Conservation (phyloP, 2,888 invertebrate species). For the Ceriagrion tenellum region DNA sequence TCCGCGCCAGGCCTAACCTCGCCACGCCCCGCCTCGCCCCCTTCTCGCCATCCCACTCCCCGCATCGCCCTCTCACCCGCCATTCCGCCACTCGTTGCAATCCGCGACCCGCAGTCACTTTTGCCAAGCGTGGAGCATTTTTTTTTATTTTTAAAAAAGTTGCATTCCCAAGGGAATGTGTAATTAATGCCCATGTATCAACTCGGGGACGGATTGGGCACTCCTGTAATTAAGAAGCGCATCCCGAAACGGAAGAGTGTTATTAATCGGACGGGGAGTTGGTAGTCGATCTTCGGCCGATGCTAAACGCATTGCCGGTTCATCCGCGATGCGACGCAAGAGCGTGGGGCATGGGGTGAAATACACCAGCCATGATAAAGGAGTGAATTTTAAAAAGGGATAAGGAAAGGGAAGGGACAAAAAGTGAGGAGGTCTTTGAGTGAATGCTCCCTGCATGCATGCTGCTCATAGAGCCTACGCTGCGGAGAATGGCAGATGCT, state of each 20-base stretch:
- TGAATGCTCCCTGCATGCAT: too few species aligned
- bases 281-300: neutral
- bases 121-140: neutral
- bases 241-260: neutral
- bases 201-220: slow-evolving; percentile 15
- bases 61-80: neutral
- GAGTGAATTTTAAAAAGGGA: too few species aligned
- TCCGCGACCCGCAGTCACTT: neutral
- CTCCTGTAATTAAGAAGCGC: neutral
- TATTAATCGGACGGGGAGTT: neutral
- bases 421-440: too few species aligned
- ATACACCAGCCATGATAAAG: too few species aligned
- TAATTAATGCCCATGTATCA: slow-evolving; percentile 24
- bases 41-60: neutral
- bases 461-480: too few species aligned
- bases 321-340: neutral
- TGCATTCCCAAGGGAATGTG: neutral
- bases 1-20: neutral
- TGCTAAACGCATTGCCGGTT: neutral
- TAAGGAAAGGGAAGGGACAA: too few species aligned
- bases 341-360: too few species aligned
- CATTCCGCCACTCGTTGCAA: neutral
- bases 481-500: too few species aligned
- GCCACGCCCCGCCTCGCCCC: neutral
- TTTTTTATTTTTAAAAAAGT: neutral